A percentile compares a stretch with the other conserved stretches of the same genome.
phyloP scores from a whole-genome alignment of 2,888 invertebrate species.

The Drosophila acutilabella region DNA sequence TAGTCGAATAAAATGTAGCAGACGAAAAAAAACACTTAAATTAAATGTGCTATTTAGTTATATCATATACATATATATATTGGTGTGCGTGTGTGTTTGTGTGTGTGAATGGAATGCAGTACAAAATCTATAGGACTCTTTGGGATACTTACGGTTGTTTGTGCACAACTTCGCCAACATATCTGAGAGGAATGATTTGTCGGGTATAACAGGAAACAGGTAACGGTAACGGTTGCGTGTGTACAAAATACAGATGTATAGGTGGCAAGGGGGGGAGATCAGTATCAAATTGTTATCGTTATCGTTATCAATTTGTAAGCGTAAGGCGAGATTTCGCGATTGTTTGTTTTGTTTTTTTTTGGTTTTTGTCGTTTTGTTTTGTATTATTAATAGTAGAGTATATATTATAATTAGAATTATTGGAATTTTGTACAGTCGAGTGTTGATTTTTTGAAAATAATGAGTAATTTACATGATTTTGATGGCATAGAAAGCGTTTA shows the following conservation, averaged over 20 bases:
- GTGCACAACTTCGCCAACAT: slow-evolving; percentile 90
- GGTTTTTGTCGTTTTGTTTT: slow-evolving; percentile 8
- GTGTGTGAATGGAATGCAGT: slow-evolving; percentile 2
- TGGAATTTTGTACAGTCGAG: slow-evolving; percentile 42
- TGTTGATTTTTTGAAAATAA: not conserved
- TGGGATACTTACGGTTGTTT: slow-evolving; percentile 89
- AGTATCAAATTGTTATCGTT: slow-evolving; percentile 55
- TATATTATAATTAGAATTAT: slow-evolving; percentile 20
- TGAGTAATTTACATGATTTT: slow-evolving; percentile 47
- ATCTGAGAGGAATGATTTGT: slow-evolving; percentile 85
- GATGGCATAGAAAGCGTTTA: slow-evolving; percentile 41
- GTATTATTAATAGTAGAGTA: slow-evolving; percentile 13
- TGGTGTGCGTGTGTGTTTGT: no score
- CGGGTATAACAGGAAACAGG: slow-evolving; percentile 28
- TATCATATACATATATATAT: not conserved
- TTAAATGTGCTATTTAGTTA: slow-evolving; percentile 20
- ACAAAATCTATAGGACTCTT: slow-evolving; percentile 27
- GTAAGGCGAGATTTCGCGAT: slow-evolving; percentile 29
- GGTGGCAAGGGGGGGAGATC: slow-evolving; percentile 25
- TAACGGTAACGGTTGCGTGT: slow-evolving; percentile 47
- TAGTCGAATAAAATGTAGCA: slow-evolving; percentile 6
- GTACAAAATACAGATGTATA: slow-evolving; percentile 33
- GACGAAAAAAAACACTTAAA: slow-evolving; percentile 7
- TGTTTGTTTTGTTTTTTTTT: not conserved
- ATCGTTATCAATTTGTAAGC: slow-evolving; percentile 53